Evolutionary conservation across 2,797 vertebrate genomes (phyloP).

Genomic region (Melanotaenia nigrans): DNA sequence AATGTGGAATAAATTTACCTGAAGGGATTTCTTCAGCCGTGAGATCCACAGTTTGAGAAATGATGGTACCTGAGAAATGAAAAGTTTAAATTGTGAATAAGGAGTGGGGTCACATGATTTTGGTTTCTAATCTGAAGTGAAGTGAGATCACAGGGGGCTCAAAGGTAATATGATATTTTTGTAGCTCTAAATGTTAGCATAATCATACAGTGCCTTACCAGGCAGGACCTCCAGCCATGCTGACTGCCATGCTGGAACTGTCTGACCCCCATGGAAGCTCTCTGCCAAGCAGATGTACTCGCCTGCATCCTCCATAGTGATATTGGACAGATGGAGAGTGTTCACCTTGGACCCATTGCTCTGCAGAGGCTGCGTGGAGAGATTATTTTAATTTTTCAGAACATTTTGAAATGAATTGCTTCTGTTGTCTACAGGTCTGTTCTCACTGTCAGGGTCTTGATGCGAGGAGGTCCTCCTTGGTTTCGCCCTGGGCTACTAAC

Average conservation of each 20-base stretch:
- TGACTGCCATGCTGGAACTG: slow-evolving; percentile 68
- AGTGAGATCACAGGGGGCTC: background rate
- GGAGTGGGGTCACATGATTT: background rate
- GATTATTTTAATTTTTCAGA: background rate
- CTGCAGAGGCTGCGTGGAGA: slow-evolving; percentile 68
- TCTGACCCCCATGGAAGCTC: slow-evolving; percentile 60
- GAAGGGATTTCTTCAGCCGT: slow-evolving; percentile 36
- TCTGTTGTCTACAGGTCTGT: background rate
- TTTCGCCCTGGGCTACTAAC: slow-evolving; percentile 16
- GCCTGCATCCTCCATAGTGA: slow-evolving; percentile 76
- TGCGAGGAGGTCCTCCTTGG: slow-evolving; percentile 49
- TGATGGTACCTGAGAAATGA: slow-evolving; percentile 53
- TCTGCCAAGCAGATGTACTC: slow-evolving; percentile 83
- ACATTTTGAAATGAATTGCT: background rate
- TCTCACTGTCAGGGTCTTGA: slow-evolving; percentile 79
- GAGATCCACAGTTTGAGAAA: slow-evolving; percentile 45
- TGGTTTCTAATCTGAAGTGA: background rate
- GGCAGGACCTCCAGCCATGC: slow-evolving; percentile 82
- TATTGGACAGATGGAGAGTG: slow-evolving; percentile 74
- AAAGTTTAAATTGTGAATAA: background rate
- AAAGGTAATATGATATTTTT: background rate
- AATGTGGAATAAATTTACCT: slow-evolving; percentile 54
- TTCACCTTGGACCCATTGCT: slow-evolving; percentile 77
- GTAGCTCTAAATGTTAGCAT: background rate
- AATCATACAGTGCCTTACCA: slow-evolving; percentile 57